A percentile compares a stretch with the other conserved stretches of the same genome.
Evolutionary conservation across 2,888 invertebrate species (phyloP).

Genomic region (Heteromyza rotundicornis): DNA sequence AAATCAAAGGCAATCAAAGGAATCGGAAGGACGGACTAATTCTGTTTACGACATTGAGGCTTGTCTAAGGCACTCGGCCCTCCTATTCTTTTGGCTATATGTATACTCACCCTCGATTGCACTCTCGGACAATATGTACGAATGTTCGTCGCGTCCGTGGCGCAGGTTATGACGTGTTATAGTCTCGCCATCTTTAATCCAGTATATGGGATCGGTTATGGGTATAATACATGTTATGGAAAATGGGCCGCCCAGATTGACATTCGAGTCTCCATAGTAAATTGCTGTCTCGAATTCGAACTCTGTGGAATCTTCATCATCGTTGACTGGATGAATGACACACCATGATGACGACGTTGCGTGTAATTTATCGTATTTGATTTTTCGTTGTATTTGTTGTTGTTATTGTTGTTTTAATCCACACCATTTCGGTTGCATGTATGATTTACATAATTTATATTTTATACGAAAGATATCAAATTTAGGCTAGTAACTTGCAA

Average conservation of each 20-base stretch:
- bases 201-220: conserved; percentile 57
- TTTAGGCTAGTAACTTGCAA: neutral
- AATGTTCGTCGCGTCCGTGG: conserved; percentile 60
- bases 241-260: conserved; percentile 59
- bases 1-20: no score
- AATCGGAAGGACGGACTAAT: neutral
- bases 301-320: conserved; percentile 49
- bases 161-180: conserved; percentile 60
- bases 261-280: conserved; percentile 60
- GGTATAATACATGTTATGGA: conserved; percentile 60
- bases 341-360: neutral
- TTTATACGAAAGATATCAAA: neutral
- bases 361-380: neutral
- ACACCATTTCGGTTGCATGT: conserved; percentile 10
- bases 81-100: neutral
- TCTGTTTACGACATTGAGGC: no score
- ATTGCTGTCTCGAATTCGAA: conserved; percentile 49
- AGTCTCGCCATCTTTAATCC: conserved; percentile 60
- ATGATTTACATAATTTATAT: conserved; percentile 3
- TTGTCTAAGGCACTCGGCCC: neutral
- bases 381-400: neutral
- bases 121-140: conserved; percentile 54
- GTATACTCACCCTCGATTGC: conserved; percentile 59
- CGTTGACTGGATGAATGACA: conserved; percentile 18
- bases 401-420: neutral